phyloP scores from a whole-genome alignment of 1,140 invertebrate species.

The Rhyzopertha dominica region DNA sequence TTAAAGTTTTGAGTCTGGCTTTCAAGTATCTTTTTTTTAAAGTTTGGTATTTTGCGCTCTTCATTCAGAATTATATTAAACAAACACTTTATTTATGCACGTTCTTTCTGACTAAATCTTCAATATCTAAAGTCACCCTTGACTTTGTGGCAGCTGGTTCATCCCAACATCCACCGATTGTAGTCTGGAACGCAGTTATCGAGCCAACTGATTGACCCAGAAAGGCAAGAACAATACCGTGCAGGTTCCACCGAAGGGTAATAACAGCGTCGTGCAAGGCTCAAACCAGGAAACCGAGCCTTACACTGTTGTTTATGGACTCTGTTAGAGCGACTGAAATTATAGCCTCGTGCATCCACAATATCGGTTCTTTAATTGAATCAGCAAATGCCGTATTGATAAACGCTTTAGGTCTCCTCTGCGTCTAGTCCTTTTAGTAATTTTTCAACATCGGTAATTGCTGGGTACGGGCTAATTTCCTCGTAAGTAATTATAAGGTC shows the following conservation, averaged over 20 bases:
- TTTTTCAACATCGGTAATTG: constrained; percentile 13
- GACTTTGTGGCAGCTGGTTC: too few relatives aligned
- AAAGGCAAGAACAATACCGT: too few relatives aligned
- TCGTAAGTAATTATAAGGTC: constrained; percentile 10
- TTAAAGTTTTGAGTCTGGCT: too few relatives aligned
- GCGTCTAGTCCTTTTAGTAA: constrained; percentile 1
- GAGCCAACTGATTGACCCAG: too few relatives aligned
- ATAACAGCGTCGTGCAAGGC: constrained; percentile 8
- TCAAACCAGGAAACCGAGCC: constrained; percentile 15
- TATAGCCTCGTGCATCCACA: constrained; percentile 17
- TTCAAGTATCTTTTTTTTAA: too few relatives aligned
- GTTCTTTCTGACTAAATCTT: too few relatives aligned
- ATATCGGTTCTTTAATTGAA: constrained; percentile 20
- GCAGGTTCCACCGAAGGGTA: constrained; percentile 12
- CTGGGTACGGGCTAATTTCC: constrained; percentile 15
- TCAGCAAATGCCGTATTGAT: constrained; percentile 15
- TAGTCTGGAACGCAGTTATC: too few relatives aligned
- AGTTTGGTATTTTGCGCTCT: too few relatives aligned
- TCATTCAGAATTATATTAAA: too few relatives aligned
- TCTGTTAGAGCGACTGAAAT: constrained; percentile 12
- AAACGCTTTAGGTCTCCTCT: constrained; percentile 4
- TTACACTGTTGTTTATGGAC: constrained; percentile 11
- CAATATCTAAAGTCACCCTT: too few relatives aligned
- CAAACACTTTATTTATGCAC: too few relatives aligned
- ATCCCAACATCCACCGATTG: too few relatives aligned